phyloP scores from a whole-genome alignment of 1,140 invertebrate genomes.

The Trialeurodes vaporariorum region DNA sequence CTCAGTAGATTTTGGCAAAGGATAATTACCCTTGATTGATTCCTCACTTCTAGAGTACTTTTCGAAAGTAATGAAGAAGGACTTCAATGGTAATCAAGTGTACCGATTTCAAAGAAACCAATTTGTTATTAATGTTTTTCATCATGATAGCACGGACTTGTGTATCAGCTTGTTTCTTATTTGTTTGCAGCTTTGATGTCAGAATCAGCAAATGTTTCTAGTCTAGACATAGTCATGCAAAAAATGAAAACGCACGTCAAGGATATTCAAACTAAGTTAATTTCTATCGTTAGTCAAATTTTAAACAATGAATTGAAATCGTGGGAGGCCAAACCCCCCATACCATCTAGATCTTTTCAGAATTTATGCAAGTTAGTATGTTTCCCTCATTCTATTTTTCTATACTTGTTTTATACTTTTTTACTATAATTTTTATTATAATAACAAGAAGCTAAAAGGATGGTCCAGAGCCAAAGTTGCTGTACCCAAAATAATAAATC shows the following conservation, averaged over 20 bases:
- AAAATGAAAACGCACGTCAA: constrained; percentile 53
- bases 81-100: too few relatives aligned
- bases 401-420: too few relatives aligned
- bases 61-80: too few relatives aligned
- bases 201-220: constrained; percentile 19
- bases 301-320: constrained; percentile 57
- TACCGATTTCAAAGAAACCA: too few relatives aligned
- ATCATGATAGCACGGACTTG: too few relatives aligned
- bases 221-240: constrained; percentile 21
- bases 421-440: not conserved
- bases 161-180: not conserved
- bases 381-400: too few relatives aligned
- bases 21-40: too few relatives aligned
- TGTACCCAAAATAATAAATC: too few relatives aligned
- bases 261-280: constrained; percentile 84
- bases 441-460: not conserved
- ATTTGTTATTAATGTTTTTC: too few relatives aligned
- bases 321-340: constrained; percentile 90
- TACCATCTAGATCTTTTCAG: constrained; percentile 84
- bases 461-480: too few relatives aligned
- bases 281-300: constrained; percentile 75
- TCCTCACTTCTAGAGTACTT: too few relatives aligned
- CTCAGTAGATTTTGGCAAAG: too few relatives aligned
- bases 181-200: constrained; percentile 21
- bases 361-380: constrained; percentile 59